These are phyloP conservation scores for Chondrilla cf. caribensis DNA, from an alignment of 37 sponge, comb jelly and placozoan species.

Conservation along the genomic window DNA sequence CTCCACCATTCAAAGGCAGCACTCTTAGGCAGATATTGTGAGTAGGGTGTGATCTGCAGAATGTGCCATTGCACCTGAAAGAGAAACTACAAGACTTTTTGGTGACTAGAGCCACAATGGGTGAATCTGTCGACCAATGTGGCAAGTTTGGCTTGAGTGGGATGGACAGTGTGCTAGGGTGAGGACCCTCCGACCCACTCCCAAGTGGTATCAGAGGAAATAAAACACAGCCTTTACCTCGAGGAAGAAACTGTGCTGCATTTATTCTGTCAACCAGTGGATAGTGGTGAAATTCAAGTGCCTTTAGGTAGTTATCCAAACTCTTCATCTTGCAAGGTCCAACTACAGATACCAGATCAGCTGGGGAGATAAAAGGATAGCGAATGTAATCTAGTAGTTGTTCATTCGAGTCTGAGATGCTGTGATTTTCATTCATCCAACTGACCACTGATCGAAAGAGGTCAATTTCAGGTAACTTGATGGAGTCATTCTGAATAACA, in stretches of 20 bases:
- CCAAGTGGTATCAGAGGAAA: neutral
- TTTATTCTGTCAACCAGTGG: neutral
- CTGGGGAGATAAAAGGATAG: neutral
- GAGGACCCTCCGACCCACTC: neutral
- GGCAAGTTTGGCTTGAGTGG: too few relatives aligned
- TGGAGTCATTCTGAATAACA: neutral
- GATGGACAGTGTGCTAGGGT: too few relatives aligned
- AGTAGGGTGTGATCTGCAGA: neutral
- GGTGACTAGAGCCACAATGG: neutral
- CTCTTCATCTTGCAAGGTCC: neutral
- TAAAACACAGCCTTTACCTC: neutral
- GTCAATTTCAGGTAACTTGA: neutral
- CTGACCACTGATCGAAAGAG: neutral
- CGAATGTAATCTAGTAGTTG: neutral
- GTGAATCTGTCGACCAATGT: neutral
- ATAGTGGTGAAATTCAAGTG: neutral
- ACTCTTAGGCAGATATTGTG: neutral
- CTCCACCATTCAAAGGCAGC: too few relatives aligned
- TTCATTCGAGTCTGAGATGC: neutral
- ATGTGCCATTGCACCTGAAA: neutral
- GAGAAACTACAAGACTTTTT: neutral
- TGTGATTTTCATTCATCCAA: neutral
- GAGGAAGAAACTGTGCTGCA: constrained; percentile 11
- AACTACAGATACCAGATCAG: neutral
- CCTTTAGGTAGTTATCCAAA: neutral